Conservation (phyloP, 64 coral and sea anemone genomes). For the Montipora sp. region DNA sequence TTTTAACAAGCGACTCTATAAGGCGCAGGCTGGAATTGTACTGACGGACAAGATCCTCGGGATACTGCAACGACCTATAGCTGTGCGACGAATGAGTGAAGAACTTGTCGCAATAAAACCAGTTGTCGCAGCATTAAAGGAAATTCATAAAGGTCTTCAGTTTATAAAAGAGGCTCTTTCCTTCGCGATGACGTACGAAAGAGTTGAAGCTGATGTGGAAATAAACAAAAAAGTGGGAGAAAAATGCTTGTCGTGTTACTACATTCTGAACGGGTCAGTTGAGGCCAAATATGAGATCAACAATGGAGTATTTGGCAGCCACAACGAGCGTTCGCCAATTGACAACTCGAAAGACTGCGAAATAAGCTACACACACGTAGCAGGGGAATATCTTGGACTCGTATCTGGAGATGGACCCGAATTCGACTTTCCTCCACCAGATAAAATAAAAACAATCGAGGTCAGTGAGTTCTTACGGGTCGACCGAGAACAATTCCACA, state of each 20-base stretch:
- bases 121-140: constrained; percentile 88
- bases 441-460: constrained; percentile 79
- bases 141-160: constrained; percentile 90
- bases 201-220: constrained; percentile 67
- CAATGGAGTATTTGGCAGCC: constrained; percentile 15
- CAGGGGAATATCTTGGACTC: constrained; percentile 90
- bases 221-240: constrained; percentile 78
- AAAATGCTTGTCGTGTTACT: constrained; percentile 87
- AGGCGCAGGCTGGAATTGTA: constrained; percentile 93
- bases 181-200: constrained; percentile 80
- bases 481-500: constrained; percentile 83
- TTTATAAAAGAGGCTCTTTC: constrained; percentile 85
- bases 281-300: constrained; percentile 82
- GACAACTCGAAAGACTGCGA: constrained; percentile 11
- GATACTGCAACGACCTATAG: constrained; percentile 63
- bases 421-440: constrained; percentile 85
- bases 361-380: constrained; percentile 91
- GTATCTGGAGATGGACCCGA: constrained; percentile 88
- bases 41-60: constrained; percentile 70
- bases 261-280: constrained; percentile 87
- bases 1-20: constrained; percentile 95
- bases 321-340: not conserved
- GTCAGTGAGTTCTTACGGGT: constrained; percentile 88
- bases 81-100: constrained; percentile 34
- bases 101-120: constrained; percentile 80